Evolutionary conservation across 2,888 invertebrate genomes (phyloP).

Genomic region (Pseudoips prasinana): DNA sequence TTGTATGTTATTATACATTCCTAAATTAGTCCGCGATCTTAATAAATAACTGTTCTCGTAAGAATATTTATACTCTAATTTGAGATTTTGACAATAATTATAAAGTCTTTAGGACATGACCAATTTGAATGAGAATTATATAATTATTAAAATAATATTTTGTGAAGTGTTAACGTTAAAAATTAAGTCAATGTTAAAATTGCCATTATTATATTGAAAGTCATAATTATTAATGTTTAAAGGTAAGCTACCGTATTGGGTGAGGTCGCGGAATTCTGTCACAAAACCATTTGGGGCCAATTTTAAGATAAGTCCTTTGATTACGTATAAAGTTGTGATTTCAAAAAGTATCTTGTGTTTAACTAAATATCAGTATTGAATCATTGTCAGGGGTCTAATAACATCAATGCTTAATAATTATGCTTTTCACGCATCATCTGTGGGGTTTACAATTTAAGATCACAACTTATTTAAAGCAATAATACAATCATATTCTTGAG

Average conservation of each 20-base stretch:
- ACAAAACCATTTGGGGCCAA: constrained; percentile 34
- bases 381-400: too few species aligned
- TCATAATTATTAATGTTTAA: neutral
- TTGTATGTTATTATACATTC: constrained; percentile 28
- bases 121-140: too few species aligned
- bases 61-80: too few species aligned
- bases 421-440: too few species aligned
- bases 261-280: constrained; percentile 25
- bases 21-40: constrained; percentile 20
- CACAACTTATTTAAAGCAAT: constrained; percentile 12
- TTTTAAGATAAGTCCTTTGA: constrained; percentile 15
- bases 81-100: too few species aligned
- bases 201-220: constrained; percentile 9
- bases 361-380: too few species aligned
- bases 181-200: constrained; percentile 4
- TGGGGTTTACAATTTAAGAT: too few species aligned
- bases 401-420: too few species aligned
- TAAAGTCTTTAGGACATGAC: too few species aligned
- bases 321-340: constrained; percentile 12
- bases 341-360: too few species aligned
- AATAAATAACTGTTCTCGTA: neutral
- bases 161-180: too few species aligned
- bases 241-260: constrained; percentile 12
- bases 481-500: constrained; percentile 16
- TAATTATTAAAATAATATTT: too few species aligned